Conservation (phyloP, 1,140 invertebrate genomes). For the Helicoverpa zea region DNA sequence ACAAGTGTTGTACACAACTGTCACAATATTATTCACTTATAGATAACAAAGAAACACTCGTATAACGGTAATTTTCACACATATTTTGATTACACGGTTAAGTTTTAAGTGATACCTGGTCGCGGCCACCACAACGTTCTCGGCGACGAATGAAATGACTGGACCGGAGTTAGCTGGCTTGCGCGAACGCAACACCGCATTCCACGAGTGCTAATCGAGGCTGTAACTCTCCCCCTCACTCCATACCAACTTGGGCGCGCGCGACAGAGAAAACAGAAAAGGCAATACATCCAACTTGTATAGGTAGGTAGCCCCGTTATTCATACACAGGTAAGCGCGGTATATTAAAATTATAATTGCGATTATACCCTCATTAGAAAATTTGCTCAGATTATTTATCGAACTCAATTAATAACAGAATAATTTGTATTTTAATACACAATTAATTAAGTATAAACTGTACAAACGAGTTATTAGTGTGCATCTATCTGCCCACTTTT, state of each 20-base stretch:
- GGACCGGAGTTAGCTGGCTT: slow-evolving; percentile 68
- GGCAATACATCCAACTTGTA: slow-evolving; percentile 53
- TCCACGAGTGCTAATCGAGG: slow-evolving; percentile 76
- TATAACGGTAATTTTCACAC: slow-evolving; percentile 77
- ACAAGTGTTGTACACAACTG: slow-evolving; percentile 74
- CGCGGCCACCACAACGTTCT: slow-evolving; percentile 64
- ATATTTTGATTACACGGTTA: slow-evolving; percentile 76
- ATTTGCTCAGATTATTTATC: not conserved
- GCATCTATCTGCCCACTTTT: not conserved
- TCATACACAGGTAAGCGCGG: slow-evolving; percentile 75
- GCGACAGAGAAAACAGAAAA: slow-evolving; percentile 56
- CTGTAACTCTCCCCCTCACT: slow-evolving; percentile 66
- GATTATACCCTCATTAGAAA: slow-evolving; percentile 37
- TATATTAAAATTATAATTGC: slow-evolving; percentile 52
- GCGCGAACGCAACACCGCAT: slow-evolving; percentile 82
- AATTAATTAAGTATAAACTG: not conserved
- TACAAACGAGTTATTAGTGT: not conserved
- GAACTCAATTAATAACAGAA: not conserved
- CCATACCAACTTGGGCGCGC: slow-evolving; percentile 11
- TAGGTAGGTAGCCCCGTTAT: slow-evolving; percentile 84
- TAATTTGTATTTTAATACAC: not conserved
- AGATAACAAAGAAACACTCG: slow-evolving; percentile 71
- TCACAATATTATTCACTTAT: slow-evolving; percentile 79
- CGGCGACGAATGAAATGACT: slow-evolving; percentile 80
- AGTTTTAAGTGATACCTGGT: slow-evolving; percentile 46